phyloP scores from a whole-genome alignment of 2,797 vertebrate genomes.

The Amblyraja radiata region DNA sequence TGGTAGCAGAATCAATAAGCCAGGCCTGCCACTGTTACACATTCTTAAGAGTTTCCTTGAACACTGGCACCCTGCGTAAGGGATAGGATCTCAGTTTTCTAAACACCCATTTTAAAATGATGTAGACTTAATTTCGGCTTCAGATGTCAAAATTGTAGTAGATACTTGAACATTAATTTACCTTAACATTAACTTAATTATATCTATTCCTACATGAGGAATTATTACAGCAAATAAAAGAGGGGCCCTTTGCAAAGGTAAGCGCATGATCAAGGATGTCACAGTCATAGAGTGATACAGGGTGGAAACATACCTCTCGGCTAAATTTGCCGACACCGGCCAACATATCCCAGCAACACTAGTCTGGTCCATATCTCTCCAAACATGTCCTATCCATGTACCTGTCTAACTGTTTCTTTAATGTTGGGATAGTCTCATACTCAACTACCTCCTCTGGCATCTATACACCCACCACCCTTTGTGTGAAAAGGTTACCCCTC shows the following conservation, averaged over 20 bases:
- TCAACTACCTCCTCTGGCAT: too few species aligned
- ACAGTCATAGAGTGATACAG: too few species aligned
- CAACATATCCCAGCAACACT: too few species aligned
- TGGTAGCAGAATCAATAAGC: background rate
- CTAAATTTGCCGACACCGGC: too few species aligned
- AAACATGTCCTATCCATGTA: too few species aligned
- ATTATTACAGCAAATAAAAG: background rate
- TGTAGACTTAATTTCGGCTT: background rate
- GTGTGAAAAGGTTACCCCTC: too few species aligned
- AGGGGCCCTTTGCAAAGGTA: slow-evolving; percentile 40
- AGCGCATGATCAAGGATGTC: slow-evolving; percentile 37
- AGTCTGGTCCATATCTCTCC: too few species aligned
- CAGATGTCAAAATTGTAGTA: background rate
- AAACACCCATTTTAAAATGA: background rate
- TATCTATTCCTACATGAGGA: background rate
- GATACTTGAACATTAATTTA: background rate
- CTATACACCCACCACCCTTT: too few species aligned
- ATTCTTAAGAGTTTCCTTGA: background rate
- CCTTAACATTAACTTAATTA: background rate
- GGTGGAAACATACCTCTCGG: too few species aligned
- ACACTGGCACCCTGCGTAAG: background rate
- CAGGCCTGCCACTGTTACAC: background rate
- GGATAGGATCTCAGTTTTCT: background rate
- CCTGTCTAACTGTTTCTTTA: too few species aligned
- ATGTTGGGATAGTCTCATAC: too few species aligned